Percentiles rank a stretch among this genome's conserved stretches.
Evolutionary conservation across 2,888 invertebrate genomes (phyloP).

Genomic region (Drosophila meridionalis): DNA sequence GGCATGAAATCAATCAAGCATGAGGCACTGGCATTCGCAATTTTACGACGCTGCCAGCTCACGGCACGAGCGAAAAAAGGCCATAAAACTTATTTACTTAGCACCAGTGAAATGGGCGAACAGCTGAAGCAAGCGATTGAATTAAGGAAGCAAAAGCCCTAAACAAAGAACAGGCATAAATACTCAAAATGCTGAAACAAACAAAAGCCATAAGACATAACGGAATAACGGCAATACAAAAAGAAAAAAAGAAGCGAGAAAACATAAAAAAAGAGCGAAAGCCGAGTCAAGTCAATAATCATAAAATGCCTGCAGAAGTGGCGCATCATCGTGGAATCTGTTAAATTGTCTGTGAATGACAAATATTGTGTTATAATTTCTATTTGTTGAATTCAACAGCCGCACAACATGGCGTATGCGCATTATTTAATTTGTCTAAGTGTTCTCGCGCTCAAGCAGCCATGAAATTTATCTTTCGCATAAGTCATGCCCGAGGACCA

Average conservation of each 20-base stretch:
- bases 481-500: constrained; percentile 22
- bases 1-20: constrained; percentile 76
- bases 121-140: constrained; percentile 27
- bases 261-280: constrained; percentile 29
- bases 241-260: constrained; percentile 12
- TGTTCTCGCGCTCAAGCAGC: constrained; percentile 59
- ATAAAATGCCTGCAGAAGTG: constrained; percentile 58
- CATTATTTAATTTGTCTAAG: constrained; percentile 76
- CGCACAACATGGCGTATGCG: constrained; percentile 66
- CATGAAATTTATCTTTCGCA: constrained; percentile 54
- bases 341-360: constrained; percentile 80
- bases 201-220: constrained; percentile 24
- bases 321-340: constrained; percentile 60
- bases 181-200: constrained; percentile 49
- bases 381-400: constrained; percentile 74
- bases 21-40: constrained; percentile 55
- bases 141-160: constrained; percentile 29
- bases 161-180: constrained; percentile 66
- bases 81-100: constrained; percentile 81
- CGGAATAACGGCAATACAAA: neutral
- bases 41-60: constrained; percentile 64
- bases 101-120: constrained; percentile 47
- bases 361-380: constrained; percentile 80
- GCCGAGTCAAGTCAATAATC: constrained; percentile 71
- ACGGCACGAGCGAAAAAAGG: constrained; percentile 53